A percentile compares a stretch with the other conserved stretches of the same genome.
Evolutionary conservation across 2,797 vertebrate species (phyloP).

Genomic region (Fistularia tabacaria): DNA sequence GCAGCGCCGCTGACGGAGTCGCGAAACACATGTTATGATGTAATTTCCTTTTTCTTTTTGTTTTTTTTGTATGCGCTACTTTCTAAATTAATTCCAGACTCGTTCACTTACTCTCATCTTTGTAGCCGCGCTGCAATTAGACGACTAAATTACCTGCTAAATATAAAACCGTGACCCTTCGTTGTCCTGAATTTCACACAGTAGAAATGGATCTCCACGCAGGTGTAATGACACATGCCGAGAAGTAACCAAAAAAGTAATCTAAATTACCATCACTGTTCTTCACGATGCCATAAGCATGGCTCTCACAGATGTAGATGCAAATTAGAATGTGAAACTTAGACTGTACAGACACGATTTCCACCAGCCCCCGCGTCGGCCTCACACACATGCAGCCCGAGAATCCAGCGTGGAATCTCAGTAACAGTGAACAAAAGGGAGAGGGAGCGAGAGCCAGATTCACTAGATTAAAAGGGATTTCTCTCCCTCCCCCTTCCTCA

Average conservation of each 20-base stretch:
- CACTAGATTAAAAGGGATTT: slow-evolving; percentile 74
- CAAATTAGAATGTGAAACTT: background rate
- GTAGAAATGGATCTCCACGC: slow-evolving; percentile 37
- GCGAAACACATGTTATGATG: too few relatives aligned
- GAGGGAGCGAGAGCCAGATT: slow-evolving; percentile 52
- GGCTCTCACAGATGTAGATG: background rate
- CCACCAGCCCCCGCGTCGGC: slow-evolving; percentile 2
- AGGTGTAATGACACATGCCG: background rate
- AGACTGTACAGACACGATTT: background rate
- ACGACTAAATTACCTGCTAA: slow-evolving; percentile 48
- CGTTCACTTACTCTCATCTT: slow-evolving; percentile 26
- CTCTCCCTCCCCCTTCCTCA: slow-evolving; percentile 51
- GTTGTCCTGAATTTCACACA: slow-evolving; percentile 43
- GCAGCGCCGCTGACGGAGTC: too few relatives aligned
- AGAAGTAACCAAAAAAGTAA: background rate
- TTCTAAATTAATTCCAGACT: slow-evolving; percentile 27
- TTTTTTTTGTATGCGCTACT: slow-evolving; percentile 1
- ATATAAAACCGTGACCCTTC: slow-evolving; percentile 48
- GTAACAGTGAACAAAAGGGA: slow-evolving; percentile 64
- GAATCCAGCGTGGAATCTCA: slow-evolving; percentile 45
- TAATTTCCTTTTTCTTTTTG: background rate
- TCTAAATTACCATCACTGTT: too few relatives aligned
- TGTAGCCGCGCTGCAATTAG: slow-evolving; percentile 45
- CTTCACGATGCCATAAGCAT: background rate
- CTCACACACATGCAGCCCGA: slow-evolving; percentile 21